These are phyloP conservation scores for Vireo altiloquus DNA, from an alignment of 2,113 vertebrate species.

Conservation along the genomic window DNA sequence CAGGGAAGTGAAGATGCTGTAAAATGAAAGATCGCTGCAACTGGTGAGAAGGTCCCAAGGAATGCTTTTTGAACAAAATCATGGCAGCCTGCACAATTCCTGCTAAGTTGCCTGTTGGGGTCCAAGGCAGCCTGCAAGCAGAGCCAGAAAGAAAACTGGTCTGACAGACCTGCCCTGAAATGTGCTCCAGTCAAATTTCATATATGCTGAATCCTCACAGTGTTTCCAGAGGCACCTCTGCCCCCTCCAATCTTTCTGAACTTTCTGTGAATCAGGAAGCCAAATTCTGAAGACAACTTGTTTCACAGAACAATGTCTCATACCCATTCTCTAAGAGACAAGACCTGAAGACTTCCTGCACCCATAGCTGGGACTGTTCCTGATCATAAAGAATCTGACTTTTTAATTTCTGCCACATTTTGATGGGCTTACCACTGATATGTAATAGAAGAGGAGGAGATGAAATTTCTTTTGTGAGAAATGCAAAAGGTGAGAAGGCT, in stretches of 20 bases:
- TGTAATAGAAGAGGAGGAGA: not conserved
- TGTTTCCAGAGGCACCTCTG: not conserved
- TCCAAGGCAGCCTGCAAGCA: not conserved
- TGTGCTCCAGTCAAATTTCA: not conserved
- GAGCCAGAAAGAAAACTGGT: not conserved
- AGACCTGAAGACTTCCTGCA: not conserved
- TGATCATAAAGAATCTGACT: not conserved
- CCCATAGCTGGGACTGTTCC: not conserved
- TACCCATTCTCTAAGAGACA: not conserved
- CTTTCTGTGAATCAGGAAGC: not conserved
- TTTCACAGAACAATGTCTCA: not conserved
- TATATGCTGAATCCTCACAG: not conserved
- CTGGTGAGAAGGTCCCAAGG: not conserved
- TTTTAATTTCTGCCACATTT: not conserved
- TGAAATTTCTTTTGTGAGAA: not conserved
- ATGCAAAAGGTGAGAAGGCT: too few relatives aligned
- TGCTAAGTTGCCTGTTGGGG: not conserved
- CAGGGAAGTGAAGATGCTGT: not conserved
- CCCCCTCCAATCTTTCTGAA: not conserved
- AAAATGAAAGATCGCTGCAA: not conserved
- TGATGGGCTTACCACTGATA: not conserved
- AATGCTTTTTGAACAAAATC: not conserved
- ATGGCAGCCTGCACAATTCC: not conserved
- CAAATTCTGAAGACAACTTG: not conserved
- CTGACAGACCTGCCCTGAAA: not conserved